Conservation (phyloP, 1,140 invertebrate species). For the Paralvinella palmiformis region DNA sequence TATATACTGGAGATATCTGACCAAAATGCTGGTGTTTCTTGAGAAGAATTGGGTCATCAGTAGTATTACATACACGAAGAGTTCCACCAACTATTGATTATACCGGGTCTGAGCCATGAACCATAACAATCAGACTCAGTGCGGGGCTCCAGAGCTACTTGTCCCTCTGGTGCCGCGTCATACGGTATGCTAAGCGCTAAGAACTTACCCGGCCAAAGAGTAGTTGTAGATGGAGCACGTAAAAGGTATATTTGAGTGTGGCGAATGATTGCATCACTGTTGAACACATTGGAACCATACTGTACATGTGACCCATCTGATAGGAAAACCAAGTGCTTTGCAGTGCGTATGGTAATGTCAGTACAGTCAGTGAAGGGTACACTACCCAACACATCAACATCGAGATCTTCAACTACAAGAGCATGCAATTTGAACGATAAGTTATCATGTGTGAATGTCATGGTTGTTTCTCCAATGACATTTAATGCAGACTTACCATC, state of each 20-base stretch:
- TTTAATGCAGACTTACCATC: conserved; percentile 20
- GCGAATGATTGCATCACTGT: not conserved
- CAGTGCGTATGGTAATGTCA: conserved; percentile 8
- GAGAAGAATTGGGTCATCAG: conserved; percentile 5
- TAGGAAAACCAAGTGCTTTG: not conserved
- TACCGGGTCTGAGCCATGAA: not conserved
- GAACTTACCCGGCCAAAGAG: conserved; percentile 22
- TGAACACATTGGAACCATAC: not conserved
- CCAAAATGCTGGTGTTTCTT: not conserved
- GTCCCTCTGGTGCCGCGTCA: conserved; percentile 2
- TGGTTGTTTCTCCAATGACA: conserved; percentile 12
- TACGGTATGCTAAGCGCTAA: conserved; percentile 20
- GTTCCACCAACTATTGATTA: conserved; percentile 15
- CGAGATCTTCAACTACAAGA: conserved; percentile 20
- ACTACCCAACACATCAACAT: conserved; percentile 21
- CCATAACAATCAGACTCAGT: not conserved
- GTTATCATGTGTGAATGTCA: conserved; percentile 7
- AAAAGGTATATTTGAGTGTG: not conserved
- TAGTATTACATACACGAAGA: conserved; percentile 21
- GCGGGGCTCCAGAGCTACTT: conserved; percentile 14
- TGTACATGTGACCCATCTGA: not conserved
- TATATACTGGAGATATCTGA: not conserved
- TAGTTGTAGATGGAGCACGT: not conserved
- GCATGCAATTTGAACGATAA: conserved; percentile 11
- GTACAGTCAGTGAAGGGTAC: conserved; percentile 3